These are phyloP conservation scores for Marronus borbonicus DNA, from an alignment of 2,888 invertebrate species.

Conservation along the genomic window DNA sequence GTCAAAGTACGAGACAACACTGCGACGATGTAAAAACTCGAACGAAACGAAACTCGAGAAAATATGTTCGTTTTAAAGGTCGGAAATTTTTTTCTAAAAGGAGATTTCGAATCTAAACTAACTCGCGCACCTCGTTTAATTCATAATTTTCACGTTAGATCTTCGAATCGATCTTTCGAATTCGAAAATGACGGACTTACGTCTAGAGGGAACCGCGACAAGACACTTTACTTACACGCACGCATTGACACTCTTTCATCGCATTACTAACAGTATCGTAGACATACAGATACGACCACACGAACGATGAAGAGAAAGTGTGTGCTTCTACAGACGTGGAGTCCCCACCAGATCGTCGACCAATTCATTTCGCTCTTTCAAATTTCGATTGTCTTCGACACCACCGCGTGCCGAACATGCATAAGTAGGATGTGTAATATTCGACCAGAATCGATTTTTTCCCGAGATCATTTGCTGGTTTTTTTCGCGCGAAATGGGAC, in stretches of 20 bases:
- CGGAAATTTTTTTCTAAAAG: no score
- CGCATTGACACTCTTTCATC: slow-evolving; percentile 41
- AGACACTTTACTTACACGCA: slow-evolving; percentile 30
- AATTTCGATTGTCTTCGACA: slow-evolving; percentile 42
- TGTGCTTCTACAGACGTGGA: slow-evolving; percentile 55
- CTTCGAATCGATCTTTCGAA: neutral
- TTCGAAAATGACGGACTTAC: no score
- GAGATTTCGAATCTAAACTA: no score
- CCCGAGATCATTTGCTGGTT: neutral
- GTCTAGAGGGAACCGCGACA: neutral
- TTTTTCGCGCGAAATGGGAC: slow-evolving; percentile 1
- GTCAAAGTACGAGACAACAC: slow-evolving; percentile 8
- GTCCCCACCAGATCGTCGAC: slow-evolving; percentile 51
- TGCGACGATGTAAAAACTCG: slow-evolving; percentile 14
- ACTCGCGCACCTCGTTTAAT: neutral
- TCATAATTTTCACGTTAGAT: neutral
- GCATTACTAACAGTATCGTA: slow-evolving; percentile 44
- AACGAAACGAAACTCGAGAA: neutral
- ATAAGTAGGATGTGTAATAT: slow-evolving; percentile 19
- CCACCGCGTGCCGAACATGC: slow-evolving; percentile 8
- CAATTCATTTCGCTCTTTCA: slow-evolving; percentile 45
- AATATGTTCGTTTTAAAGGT: neutral
- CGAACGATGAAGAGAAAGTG: slow-evolving; percentile 56
- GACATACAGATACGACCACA: slow-evolving; percentile 46
- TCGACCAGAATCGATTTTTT: slow-evolving; percentile 6